A percentile compares a stretch with the other conserved stretches of the same genome.
Evolutionary conservation across 2,888 invertebrate species (phyloP).

Genomic region (Creontiades dilutus): DNA sequence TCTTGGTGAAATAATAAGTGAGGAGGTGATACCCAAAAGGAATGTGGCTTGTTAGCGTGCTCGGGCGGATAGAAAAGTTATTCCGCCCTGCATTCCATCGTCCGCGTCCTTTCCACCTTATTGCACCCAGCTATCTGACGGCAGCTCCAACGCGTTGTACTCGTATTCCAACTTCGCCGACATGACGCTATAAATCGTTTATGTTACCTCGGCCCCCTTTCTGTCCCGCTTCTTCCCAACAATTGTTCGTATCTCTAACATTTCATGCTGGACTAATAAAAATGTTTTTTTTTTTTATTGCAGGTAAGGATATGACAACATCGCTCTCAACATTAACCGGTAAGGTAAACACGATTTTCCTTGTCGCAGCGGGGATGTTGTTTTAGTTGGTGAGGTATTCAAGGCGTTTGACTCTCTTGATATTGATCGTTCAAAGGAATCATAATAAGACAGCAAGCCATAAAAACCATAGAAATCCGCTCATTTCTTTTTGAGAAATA

Average conservation of each 20-base stretch:
- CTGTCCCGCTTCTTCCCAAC: background rate
- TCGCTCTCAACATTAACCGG: too few species aligned
- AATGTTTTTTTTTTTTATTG: background rate
- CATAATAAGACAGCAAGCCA: too few species aligned
- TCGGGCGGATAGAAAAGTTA: background rate
- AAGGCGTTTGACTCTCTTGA: too few species aligned
- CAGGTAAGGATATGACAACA: too few species aligned
- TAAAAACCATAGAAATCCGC: too few species aligned
- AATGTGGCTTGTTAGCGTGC: slow-evolving; percentile 2
- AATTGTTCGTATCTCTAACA: background rate
- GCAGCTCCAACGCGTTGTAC: background rate
- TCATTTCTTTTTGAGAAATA: too few species aligned
- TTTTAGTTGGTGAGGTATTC: too few species aligned
- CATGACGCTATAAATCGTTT: background rate
- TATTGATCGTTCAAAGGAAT: too few species aligned
- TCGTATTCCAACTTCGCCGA: background rate
- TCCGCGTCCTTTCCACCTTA: background rate
- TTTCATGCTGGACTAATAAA: background rate
- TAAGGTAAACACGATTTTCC: too few species aligned
- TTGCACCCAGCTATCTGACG: background rate
- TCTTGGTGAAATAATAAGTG: background rate
- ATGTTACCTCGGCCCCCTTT: too few species aligned
- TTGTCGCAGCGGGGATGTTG: too few species aligned
- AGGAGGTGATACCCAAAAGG: background rate
- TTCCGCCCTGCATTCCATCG: background rate